A percentile compares a stretch with the other conserved stretches of the same genome.
Conservation (phyloP, 1,140 invertebrate genomes). For the Ceratina calcarata region DNA sequence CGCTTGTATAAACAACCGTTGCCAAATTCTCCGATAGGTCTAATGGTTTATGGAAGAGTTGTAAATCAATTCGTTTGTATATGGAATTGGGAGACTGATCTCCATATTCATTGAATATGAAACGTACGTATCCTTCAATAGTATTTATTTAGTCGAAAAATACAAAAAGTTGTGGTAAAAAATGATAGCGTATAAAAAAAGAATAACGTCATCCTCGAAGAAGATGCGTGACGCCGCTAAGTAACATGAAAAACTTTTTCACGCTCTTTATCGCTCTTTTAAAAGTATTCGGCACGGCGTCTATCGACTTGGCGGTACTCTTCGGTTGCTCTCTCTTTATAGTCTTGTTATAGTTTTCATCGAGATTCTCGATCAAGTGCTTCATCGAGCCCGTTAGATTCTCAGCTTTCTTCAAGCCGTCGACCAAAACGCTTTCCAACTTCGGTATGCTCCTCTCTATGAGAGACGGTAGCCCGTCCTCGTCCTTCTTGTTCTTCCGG, state of each 20-base stretch:
- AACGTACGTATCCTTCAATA: background rate
- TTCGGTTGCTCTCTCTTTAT: conserved; percentile 5
- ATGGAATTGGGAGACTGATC: background rate
- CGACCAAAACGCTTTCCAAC: conserved; percentile 60
- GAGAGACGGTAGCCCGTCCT: conserved; percentile 59
- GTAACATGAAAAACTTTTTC: conserved; percentile 68
- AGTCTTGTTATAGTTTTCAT: conserved; percentile 58
- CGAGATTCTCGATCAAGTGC: conserved; percentile 62
- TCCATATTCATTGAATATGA: conserved; percentile 2
- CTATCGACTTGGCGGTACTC: background rate
- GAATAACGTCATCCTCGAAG: conserved; percentile 36
- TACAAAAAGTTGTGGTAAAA: conserved; percentile 3
- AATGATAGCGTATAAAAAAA: background rate
- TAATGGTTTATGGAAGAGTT: background rate
- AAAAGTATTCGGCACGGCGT: conserved; percentile 48
- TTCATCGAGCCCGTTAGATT: conserved; percentile 65
- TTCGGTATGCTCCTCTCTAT: conserved; percentile 66
- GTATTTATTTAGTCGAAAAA: background rate
- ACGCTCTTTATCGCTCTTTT: conserved; percentile 56
- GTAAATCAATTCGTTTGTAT: background rate
- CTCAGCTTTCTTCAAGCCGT: conserved; percentile 59
- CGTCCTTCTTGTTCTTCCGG: conserved; percentile 8
- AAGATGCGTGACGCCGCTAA: conserved; percentile 50
- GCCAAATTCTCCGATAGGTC: background rate
- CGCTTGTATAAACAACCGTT: background rate